Conservation (phyloP, 2,888 invertebrate species). For the Tenthredo livida region DNA sequence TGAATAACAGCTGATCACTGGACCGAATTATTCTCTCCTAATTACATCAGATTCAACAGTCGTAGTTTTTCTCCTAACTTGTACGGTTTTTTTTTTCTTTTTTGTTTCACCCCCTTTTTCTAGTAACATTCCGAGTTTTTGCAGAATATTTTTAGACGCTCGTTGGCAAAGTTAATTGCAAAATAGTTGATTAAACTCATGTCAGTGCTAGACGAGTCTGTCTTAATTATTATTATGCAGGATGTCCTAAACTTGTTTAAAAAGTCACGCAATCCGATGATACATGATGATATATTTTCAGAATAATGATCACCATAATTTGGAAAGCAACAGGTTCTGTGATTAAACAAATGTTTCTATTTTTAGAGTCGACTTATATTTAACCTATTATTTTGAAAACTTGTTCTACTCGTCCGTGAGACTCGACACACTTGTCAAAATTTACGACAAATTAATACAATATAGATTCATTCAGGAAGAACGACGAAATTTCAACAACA, state of each 20-base stretch:
- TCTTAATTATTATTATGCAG: not conserved
- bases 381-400: not conserved
- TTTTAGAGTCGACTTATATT: not conserved
- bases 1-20: slow-evolving; percentile 5
- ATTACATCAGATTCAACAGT: not conserved
- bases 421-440: not conserved
- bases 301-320: not conserved
- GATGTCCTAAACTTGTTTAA: not conserved
- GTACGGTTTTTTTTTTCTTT: not conserved
- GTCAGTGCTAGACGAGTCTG: not conserved
- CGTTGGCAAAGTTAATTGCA: not conserved
- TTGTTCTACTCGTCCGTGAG: not conserved
- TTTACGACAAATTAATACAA: not conserved
- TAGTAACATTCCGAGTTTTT: not conserved
- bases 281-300: not conserved
- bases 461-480: not conserved
- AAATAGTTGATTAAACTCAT: not conserved
- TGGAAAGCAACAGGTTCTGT: slow-evolving; percentile 17
- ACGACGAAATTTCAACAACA: not conserved
- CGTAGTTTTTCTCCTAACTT: not conserved
- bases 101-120: not conserved
- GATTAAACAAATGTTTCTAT: not conserved
- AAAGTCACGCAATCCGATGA: slow-evolving; percentile 15
- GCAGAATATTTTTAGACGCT: not conserved
- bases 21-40: slow-evolving; percentile 18